These are phyloP conservation scores for Drosophila sp. DNA, from an alignment of 1,140 invertebrate genomes.

Conservation along the genomic window DNA sequence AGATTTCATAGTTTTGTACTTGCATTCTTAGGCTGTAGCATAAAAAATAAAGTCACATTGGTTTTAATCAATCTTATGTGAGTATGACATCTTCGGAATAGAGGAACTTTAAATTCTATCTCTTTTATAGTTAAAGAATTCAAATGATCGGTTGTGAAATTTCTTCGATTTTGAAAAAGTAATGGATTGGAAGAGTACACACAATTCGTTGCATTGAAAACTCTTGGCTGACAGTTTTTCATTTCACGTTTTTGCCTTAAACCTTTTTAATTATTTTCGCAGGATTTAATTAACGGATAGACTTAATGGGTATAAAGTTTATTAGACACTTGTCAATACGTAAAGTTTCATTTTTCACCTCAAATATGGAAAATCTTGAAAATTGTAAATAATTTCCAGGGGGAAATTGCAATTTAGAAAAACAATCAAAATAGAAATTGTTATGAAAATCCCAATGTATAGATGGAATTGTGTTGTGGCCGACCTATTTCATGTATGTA, in stretches of 20 bases:
- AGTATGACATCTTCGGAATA: too few species aligned
- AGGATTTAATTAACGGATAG: neutral
- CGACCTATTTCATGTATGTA: constrained; percentile 12
- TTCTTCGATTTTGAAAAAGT: too few species aligned
- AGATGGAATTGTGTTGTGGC: constrained; percentile 8
- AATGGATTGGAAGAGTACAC: neutral
- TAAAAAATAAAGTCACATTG: too few species aligned
- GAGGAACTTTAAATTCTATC: neutral
- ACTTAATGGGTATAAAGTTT: neutral
- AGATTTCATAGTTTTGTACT: too few species aligned
- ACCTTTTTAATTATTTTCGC: neutral
- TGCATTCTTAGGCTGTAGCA: too few species aligned
- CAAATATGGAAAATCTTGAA: neutral
- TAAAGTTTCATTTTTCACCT: neutral
- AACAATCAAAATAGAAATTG: constrained; percentile 7
- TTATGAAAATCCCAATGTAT: neutral
- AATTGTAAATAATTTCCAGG: neutral
- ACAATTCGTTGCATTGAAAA: neutral
- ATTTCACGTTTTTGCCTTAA: neutral
- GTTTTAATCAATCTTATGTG: too few species aligned
- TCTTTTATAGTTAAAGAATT: too few species aligned
- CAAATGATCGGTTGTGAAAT: too few species aligned
- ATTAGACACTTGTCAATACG: neutral
- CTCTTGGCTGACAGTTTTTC: neutral
- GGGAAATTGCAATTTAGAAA: neutral